Base-by-base conservation (phyloP, 2,113 vertebrate species). In the Acanthisitta chloris region DNA sequence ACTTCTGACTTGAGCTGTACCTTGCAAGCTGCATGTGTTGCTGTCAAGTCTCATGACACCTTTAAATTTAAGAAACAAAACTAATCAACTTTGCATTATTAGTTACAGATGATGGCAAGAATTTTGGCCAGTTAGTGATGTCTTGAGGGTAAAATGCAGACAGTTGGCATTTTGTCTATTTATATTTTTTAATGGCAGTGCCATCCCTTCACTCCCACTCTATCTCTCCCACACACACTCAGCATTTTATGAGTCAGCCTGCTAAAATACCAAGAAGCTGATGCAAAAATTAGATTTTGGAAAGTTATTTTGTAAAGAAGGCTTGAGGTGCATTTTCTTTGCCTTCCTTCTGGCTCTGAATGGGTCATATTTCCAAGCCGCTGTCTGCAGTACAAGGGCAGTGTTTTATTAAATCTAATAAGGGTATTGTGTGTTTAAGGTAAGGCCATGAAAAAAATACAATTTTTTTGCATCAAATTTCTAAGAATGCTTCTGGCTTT, bases 191-290 rank as follows among this genome's bases (percentile, higher is more conserved):
- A 90, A 88, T 51, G 81, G 85, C 85, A 96, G 79, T 17, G 51
- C 71, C 81, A 91, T 95, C 81, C 85, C 58, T 95, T 77, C 43
- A 14, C 79, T 96, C 93, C 85, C 42, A 76, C 87, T 89, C 77
- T 84, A 24, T 45, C 36, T 81, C 86, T 92, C 96, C 95, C 86
- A 94, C 96, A 94, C 65, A 74, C 80, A 52, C 77, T 80, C 76
- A 88, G 59, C 18, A 51, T 90, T 88, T 78, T 86, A 90, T 97
- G 94, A 96, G 86, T 97, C 95, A 97, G 62, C 28, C 81, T 90
- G 70, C 6, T 9, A 96, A 86, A 96, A 93, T 82, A 95, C 31
- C 4, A 10, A 70, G 79, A 90, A 26, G 55, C 59, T 83, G 85
- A 83, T 88, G 45, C 65, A 87, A 87, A 95, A 71, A 79, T 58